Conservation (phyloP, 1,140 invertebrate genomes). For the Pemphigus obesinymphae region DNA sequence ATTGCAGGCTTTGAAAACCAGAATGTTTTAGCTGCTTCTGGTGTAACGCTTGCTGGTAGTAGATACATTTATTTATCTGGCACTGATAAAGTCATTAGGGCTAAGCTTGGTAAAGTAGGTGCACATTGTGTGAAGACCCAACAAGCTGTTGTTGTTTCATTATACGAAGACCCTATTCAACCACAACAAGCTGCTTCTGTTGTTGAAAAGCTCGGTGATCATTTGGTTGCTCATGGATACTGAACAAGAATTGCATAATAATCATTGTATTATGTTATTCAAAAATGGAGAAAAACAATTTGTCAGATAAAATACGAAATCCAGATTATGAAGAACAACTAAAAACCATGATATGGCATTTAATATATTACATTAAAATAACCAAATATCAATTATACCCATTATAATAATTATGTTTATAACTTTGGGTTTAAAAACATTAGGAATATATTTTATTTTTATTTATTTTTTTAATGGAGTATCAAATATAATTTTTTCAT, state of each 20-base stretch:
- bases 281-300: neutral
- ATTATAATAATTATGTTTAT: neutral
- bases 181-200: constrained; percentile 89
- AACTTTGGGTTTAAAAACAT: constrained; percentile 22
- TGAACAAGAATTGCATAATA: constrained; percentile 55
- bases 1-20: constrained; percentile 81
- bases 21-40: constrained; percentile 74
- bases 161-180: constrained; percentile 90
- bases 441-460: constrained; percentile 20
- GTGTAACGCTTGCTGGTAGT: constrained; percentile 80
- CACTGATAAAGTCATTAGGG: constrained; percentile 83
- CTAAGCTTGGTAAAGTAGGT: constrained; percentile 83
- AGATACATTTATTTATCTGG: constrained; percentile 89
- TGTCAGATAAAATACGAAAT: constrained; percentile 3
- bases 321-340: constrained; percentile 24
- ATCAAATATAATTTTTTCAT: constrained; percentile 36
- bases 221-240: constrained; percentile 90
- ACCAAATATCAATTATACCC: constrained; percentile 22
- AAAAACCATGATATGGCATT: constrained; percentile 28
- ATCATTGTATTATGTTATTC: neutral
- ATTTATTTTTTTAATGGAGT: constrained; percentile 35
- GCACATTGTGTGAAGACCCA: constrained; percentile 91
- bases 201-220: constrained; percentile 92
- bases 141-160: constrained; percentile 86
- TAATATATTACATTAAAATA: constrained; percentile 37